Evolutionary conservation across 92 coral and sea anemone genomes (phyloP), one percentile per base, ranked within the genome.

Genomic region (Blastomussa wellsi): DNA sequence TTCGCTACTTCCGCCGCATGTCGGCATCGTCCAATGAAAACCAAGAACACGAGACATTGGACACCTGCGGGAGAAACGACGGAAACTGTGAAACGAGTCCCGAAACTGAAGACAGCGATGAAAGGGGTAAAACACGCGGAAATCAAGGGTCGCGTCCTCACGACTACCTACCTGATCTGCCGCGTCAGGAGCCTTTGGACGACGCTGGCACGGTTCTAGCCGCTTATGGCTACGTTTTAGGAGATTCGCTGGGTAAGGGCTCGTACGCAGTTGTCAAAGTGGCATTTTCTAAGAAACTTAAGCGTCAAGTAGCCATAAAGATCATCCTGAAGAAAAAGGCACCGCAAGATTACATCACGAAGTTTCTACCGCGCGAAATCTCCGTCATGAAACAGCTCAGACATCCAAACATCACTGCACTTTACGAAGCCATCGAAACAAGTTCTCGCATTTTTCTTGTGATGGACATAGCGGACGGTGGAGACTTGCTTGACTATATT

Each of bases 401-500:
- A 12, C 99, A 97, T 73, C 94, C 98, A 5, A 94, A 95, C 89
- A 82, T 95, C 71, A 95, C 94, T 52, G 91, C 92, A 28, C 91
- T 96, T 75, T 91, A 97, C 87, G 99, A 97, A 83, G 99, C 99
- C 32, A 95, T 97, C 71, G 99, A 97, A 77, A 97, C 99, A 10
- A 95, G 95, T 86, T 91, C 98, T 36, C 95, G 99, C 35, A 95
- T 97, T 72, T 97, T 92, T 82, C 93, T 97, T 68, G 94, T 97
- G 22, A 85, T 97, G 77, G 99, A 97, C 72, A 88, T 97, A 85
- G 99, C 99, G 22, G 99, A 97, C 66, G 95, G 95, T 38, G 99
- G 99, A 11, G 99, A 97, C 78, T 82, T 97, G 26, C 90, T 97
- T 19, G 99, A 97, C 73, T 95, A 93, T 71, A 97, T 97, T 32